Evolutionary conservation across 2,888 invertebrate genomes (phyloP).

Genomic region (Philonicus albiceps): DNA sequence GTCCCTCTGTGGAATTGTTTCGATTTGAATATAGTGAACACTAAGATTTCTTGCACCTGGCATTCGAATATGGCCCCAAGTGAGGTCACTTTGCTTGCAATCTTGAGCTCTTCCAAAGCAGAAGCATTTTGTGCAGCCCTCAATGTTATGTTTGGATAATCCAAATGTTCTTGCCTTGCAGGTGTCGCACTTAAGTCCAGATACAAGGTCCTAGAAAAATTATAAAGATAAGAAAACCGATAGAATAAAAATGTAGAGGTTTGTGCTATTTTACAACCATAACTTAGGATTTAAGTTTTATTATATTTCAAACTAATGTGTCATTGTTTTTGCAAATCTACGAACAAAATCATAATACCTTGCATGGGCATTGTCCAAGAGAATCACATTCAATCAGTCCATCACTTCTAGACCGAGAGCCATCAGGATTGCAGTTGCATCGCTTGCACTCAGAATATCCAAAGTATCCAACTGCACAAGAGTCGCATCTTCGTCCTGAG

Average conservation of each 20-base stretch:
- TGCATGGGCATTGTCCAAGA: constrained; percentile 87
- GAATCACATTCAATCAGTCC: constrained; percentile 76
- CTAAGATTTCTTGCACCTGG: constrained; percentile 66
- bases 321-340: no score
- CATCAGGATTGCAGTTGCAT: constrained; percentile 83
- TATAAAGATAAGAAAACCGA: neutral
- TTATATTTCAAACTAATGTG: no score
- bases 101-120: constrained; percentile 88
- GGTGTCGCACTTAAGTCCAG: constrained; percentile 82
- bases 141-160: constrained; percentile 76
- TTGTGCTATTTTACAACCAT: neutral
- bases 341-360: constrained; percentile 65
- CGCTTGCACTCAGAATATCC: constrained; percentile 87
- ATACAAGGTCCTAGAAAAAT: constrained; percentile 68
- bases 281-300: no score
- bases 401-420: constrained; percentile 68
- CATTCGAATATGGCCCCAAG: constrained; percentile 81
- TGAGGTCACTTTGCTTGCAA: constrained; percentile 82
- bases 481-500: constrained; percentile 78
- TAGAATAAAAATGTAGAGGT: neutral
- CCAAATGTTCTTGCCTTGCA: constrained; percentile 91
- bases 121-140: constrained; percentile 94
- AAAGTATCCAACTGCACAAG: constrained; percentile 85
- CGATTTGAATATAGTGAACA: constrained; percentile 58
- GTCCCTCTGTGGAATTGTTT: constrained; percentile 56